A percentile compares a stretch with the other conserved stretches of the same genome.
phyloP scores from a whole-genome alignment of 2,797 vertebrate genomes.

The Pseudopleuronectes americanus region DNA sequence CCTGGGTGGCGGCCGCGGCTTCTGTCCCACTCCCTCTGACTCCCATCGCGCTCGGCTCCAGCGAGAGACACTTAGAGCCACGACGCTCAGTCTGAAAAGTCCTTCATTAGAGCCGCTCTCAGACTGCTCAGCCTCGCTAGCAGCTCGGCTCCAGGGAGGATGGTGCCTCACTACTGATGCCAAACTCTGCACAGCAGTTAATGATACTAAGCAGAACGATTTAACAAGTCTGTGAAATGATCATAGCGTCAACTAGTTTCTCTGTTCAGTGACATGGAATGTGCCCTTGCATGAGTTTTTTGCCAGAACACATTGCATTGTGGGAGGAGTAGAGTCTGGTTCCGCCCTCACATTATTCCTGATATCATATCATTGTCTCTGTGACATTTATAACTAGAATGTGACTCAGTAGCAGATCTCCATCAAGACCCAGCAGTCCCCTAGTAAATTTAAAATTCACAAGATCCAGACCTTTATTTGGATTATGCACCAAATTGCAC shows the following conservation, averaged over 20 bases:
- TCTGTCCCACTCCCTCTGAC: conserved; percentile 55
- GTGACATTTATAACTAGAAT: too few relatives aligned
- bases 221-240: too few relatives aligned
- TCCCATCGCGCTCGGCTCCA: conserved; percentile 38
- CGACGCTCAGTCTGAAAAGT: conserved; percentile 21
- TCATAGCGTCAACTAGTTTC: too few relatives aligned
- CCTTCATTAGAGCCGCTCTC: conserved; percentile 5
- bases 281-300: background rate
- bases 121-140: background rate
- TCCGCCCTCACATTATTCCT: background rate
- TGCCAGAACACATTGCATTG: background rate
- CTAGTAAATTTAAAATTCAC: too few relatives aligned
- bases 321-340: too few relatives aligned
- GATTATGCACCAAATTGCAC: too few relatives aligned
- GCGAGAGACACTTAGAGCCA: conserved; percentile 26
- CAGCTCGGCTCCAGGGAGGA: background rate
- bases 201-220: background rate
- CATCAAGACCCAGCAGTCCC: too few relatives aligned
- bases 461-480: too few relatives aligned
- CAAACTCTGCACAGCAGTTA: background rate
- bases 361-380: too few relatives aligned
- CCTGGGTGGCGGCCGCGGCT: conserved; percentile 76
- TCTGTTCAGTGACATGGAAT: background rate
- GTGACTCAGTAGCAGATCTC: too few relatives aligned
- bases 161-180: background rate